These are phyloP conservation scores for Nycticryphes semicollaris DNA, from an alignment of 2,113 vertebrate species.

Conservation along the genomic window DNA sequence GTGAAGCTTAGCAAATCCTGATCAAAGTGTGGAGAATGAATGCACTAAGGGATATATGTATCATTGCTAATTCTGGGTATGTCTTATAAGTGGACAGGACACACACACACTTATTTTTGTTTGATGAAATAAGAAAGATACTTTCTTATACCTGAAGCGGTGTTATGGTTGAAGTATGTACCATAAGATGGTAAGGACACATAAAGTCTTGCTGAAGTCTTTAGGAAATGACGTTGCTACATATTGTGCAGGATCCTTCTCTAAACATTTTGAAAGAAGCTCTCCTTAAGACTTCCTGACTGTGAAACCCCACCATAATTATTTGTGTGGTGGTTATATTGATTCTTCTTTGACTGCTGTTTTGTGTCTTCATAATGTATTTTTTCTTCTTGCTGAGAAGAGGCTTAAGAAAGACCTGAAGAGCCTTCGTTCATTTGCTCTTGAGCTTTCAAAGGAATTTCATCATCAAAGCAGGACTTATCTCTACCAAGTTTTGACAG, in stretches of 20 bases:
- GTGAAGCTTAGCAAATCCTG: neutral
- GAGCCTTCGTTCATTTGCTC: conserved; percentile 14
- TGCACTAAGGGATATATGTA: neutral
- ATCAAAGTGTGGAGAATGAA: neutral
- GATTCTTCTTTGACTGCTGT: neutral
- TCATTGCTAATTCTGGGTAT: neutral
- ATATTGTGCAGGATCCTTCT: neutral
- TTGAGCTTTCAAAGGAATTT: conserved; percentile 11
- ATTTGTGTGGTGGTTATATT: neutral
- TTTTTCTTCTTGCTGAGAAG: conserved; percentile 16
- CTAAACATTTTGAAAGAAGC: neutral
- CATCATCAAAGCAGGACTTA: neutral
- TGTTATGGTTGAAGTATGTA: neutral
- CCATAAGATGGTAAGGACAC: neutral
- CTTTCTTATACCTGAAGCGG: neutral
- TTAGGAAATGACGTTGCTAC: neutral
- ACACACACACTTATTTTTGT: neutral
- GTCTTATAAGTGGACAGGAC: neutral
- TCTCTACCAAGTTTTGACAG: neutral
- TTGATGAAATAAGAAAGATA: neutral
- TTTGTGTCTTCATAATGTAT: neutral
- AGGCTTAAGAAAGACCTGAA: conserved; percentile 52
- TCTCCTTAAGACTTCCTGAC: neutral
- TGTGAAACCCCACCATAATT: neutral
- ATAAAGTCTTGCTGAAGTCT: neutral